These are phyloP conservation scores for Argyra leucocephala DNA, from an alignment of 2,888 invertebrate genomes.

Conservation along the genomic window DNA sequence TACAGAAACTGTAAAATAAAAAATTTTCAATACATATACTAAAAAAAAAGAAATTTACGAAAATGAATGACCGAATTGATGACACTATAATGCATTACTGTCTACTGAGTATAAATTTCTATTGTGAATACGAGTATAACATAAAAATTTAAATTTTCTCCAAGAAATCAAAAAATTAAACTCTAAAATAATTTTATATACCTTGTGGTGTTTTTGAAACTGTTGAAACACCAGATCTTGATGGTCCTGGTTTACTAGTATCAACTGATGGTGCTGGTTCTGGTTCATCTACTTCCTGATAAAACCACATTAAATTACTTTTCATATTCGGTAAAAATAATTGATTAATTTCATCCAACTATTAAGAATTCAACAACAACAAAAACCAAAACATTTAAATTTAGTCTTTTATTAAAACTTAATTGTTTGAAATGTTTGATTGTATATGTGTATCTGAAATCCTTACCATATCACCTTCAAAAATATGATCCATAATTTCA, in stretches of 20 bases:
- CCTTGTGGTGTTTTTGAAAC: conserved; percentile 44
- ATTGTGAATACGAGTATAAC: too few species aligned
- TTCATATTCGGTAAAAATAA: conserved; percentile 76
- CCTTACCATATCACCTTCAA: conserved; percentile 76
- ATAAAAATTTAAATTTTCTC: too few species aligned
- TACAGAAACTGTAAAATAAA: too few species aligned
- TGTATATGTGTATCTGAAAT: not conserved
- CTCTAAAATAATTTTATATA: conserved; percentile 21
- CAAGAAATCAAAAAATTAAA: too few species aligned
- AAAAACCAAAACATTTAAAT: not conserved
- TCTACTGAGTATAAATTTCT: too few species aligned
- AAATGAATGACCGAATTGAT: too few species aligned
- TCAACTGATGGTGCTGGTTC: conserved; percentile 43
- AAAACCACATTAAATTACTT: conserved; percentile 78
- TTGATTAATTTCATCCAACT: conserved; percentile 82
- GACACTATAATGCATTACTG: too few species aligned
- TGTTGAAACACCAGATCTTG: conserved; percentile 46
- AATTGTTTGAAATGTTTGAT: conserved; percentile 32
- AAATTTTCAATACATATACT: too few species aligned
- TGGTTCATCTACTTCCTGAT: conserved; percentile 72
- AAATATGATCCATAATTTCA: conserved; percentile 83
- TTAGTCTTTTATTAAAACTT: not conserved
- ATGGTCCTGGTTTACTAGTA: conserved; percentile 45
- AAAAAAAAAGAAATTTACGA: too few species aligned
- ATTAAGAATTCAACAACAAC: conserved; percentile 22